Conservation (phyloP, 92 coral and sea anemone species). For the Paramuricea clavata region DNA sequence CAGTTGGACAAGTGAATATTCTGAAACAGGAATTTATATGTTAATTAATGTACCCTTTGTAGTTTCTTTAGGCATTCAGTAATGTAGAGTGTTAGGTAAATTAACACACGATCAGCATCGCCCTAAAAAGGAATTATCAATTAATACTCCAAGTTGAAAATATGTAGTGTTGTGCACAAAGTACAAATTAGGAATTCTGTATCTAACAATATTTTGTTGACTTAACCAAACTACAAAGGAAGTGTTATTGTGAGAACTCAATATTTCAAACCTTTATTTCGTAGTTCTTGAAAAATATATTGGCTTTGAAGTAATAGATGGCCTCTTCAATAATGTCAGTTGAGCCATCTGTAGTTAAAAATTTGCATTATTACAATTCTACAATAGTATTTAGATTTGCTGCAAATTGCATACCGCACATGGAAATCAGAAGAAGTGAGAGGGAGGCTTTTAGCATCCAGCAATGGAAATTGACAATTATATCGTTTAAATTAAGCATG, state of each 20-base stretch:
- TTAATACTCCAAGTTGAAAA: not conserved
- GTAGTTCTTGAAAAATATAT: conserved; percentile 96
- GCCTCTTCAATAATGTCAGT: conserved; percentile 91
- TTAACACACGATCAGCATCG: conserved; percentile 96
- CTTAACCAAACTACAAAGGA: too few species aligned
- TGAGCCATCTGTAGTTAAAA: conserved; percentile 72
- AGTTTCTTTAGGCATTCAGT: conserved; percentile 96
- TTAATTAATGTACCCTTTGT: conserved; percentile 80
- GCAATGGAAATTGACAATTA: too few species aligned
- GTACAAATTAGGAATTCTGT: not conserved
- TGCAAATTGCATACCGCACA: too few species aligned
- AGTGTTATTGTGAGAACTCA: not conserved
- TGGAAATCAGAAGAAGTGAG: too few species aligned
- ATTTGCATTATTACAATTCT: not conserved
- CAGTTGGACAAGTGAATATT: not conserved
- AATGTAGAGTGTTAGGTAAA: conserved; percentile 92
- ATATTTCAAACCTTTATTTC: conserved; percentile 85
- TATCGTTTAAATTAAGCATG: too few species aligned
- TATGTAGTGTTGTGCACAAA: too few species aligned
- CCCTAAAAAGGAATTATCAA: conserved; percentile 60
- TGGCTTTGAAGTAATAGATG: conserved; percentile 94
- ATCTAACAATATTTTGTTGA: too few species aligned
- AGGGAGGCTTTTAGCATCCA: too few species aligned
- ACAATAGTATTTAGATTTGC: too few species aligned
- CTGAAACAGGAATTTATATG: not conserved